Base-by-base conservation (phyloP, 2,888 invertebrate genomes). In the Plagiodera versicolora region DNA sequence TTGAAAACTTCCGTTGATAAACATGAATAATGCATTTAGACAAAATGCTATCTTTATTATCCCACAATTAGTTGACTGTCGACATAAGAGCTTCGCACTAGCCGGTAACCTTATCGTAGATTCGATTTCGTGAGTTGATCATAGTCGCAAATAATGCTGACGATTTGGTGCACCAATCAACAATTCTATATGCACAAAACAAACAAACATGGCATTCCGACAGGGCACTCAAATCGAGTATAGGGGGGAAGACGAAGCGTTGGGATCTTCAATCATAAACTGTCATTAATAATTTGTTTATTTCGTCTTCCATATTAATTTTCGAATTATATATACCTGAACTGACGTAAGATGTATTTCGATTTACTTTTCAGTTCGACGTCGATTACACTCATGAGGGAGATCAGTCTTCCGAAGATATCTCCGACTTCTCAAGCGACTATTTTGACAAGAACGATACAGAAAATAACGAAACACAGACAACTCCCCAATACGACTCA, bases 401-500 rank as follows among this genome's bases (percentile, higher is more conserved):
- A 14, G 39, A 39, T n/a, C 39, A 39, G 39, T 14, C 39, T 39
- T 14, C 8, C 4, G 39, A n/a, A 4, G n/a, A 1, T 4, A 3
- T 39, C 1, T 3, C 39, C 39, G 39, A 39, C n/a, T 2, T 14
- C n/a, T 11, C 14, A 6, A 9, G 39, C 14, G 39, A 39, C n/a
- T n/a, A n/a, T 14, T 10, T 39, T 3, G 39, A 39, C 39, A 39
- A 1, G 3, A 14, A 39, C 39, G 8, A 32, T 32, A 11, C 39
- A 14, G 20, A 44, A 53, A 35, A 24, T 24, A 24, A 44, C 20
- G 24, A 35, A 28, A 16, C 32, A 44, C 44, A 4, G 8, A n/a
- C 18, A 18, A 3, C 30, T n/a, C 2, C 14, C 28, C 53, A 35
- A 53, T 53, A 53, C 53, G 24, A 53, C 14, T 53, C 53, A 5